A percentile compares a stretch with the other conserved stretches of the same genome.
Evolutionary conservation across 2,113 vertebrate genomes (phyloP).

Genomic region (Phocoena sinus): DNA sequence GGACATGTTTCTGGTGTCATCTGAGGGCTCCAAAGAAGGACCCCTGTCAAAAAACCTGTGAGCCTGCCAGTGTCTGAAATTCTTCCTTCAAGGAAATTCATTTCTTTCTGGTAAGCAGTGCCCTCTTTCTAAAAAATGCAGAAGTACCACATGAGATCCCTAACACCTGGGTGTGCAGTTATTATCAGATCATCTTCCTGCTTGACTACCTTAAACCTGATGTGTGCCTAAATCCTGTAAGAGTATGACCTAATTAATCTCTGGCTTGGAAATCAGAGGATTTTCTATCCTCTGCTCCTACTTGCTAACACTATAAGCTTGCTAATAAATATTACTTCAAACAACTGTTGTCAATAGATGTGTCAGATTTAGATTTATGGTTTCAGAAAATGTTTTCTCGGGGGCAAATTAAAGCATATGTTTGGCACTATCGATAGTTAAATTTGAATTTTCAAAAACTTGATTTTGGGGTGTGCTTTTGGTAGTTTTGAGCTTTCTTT

Average conservation of each 20-base stretch:
- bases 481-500: constrained; percentile 49
- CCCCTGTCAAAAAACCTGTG: neutral
- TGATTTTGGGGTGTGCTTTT: constrained; percentile 48
- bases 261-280: constrained; percentile 48
- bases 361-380: constrained; percentile 49
- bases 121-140: constrained; percentile 59
- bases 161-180: neutral
- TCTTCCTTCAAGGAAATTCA: constrained; percentile 1
- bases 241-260: constrained; percentile 5
- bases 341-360: constrained; percentile 10
- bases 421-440: constrained; percentile 32
- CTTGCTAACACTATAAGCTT: constrained; percentile 28
- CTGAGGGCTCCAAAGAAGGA: neutral
- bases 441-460: constrained; percentile 46
- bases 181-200: neutral
- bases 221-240: constrained; percentile 28
- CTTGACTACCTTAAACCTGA: neutral
- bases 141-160: constrained; percentile 52
- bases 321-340: constrained; percentile 1
- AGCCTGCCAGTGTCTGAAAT: neutral
- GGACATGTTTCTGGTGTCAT: neutral
- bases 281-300: constrained; percentile 19
- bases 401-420: constrained; percentile 25
- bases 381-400: constrained; percentile 49
- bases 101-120: constrained; percentile 57